Base-by-base conservation (phyloP, 64 coral and sea anemone genomes). In the Platygyra sinensis region DNA sequence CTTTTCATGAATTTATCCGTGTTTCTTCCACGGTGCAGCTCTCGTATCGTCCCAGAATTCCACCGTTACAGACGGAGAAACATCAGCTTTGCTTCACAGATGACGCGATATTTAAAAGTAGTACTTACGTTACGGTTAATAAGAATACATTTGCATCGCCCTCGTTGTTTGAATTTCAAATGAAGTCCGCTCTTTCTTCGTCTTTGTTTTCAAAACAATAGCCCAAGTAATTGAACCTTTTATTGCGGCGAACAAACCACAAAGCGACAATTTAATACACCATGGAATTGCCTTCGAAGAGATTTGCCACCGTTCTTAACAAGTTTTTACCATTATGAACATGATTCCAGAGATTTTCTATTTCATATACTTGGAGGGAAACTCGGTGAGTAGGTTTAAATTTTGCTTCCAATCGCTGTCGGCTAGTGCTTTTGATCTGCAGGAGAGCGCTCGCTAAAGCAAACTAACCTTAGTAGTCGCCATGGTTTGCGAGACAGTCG, bases 341-440 rank as follows among this genome's bases (percentile, higher is more conserved):
- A 75, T 87, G 51, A 71, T 88, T 22, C 95, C 91, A 16, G 78
- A 83, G 74, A 76, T 90, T 62, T 96, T 96, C 51, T 96, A 96
- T 62, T 96, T 82, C 73, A 93, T 96, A 32, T 96, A 78, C 89
- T 55, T 85, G 36, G 95, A 93, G 67, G 95, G 80, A 33, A 83
- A 30, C n/a, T 16, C 33, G 91, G 91, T 96, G 86, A 93, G 95
- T 82, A 73, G 19, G 8, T 0, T 13, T 20, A 60, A 17, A 46
- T 7, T 72, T 51, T 51, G 36, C 17, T 62, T 15, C 29, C 11
- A 33, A 10, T 67, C 52, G 63, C 36, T 10, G 30, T 93, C 49
- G 16, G 30, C 62, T 13, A 32, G 22, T 28, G 30, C 57, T 82
- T 50, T 73, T 32, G 24, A 24, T 69, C n/a, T 69, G 22, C 22